phyloP scores from a whole-genome alignment of 1,140 invertebrate species.

The Acyrthosiphon pisum region DNA sequence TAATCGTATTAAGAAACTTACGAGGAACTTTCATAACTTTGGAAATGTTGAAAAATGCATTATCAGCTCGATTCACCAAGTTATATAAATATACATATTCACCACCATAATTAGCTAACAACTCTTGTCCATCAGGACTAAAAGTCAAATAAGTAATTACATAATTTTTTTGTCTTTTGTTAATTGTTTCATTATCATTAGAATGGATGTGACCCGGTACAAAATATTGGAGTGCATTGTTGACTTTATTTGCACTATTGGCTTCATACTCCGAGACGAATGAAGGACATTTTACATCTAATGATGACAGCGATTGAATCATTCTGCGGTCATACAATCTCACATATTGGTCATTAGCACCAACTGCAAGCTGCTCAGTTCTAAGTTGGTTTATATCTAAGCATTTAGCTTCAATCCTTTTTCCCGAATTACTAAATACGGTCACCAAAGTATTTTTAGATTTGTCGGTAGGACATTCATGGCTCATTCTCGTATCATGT shows the following conservation, averaged over 20 bases:
- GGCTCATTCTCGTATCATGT: too few relatives aligned
- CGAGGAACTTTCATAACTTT: conserved; percentile 45
- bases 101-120: conserved; percentile 92
- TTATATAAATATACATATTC: conserved; percentile 84
- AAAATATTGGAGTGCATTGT: conserved; percentile 78
- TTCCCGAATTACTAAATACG: too few relatives aligned
- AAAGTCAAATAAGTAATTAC: conserved; percentile 89
- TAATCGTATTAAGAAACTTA: too few relatives aligned
- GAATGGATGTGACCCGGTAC: conserved; percentile 68
- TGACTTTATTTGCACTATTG: conserved; percentile 54
- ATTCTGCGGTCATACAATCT: too few relatives aligned
- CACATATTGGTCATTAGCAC: too few relatives aligned
- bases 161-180: background rate
- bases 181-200: background rate
- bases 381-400: too few relatives aligned
- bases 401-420: too few relatives aligned
- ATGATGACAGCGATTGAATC: background rate
- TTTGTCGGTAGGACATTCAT: too few relatives aligned
- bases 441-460: too few relatives aligned
- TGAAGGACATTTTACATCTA: background rate
- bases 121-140: conserved; percentile 86
- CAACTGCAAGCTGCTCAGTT: too few relatives aligned
- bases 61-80: background rate
- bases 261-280: too few relatives aligned
- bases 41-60: conserved; percentile 60